Evolutionary conservation across 2,888 invertebrate species (phyloP).

Genomic region (Netelia melanura): DNA sequence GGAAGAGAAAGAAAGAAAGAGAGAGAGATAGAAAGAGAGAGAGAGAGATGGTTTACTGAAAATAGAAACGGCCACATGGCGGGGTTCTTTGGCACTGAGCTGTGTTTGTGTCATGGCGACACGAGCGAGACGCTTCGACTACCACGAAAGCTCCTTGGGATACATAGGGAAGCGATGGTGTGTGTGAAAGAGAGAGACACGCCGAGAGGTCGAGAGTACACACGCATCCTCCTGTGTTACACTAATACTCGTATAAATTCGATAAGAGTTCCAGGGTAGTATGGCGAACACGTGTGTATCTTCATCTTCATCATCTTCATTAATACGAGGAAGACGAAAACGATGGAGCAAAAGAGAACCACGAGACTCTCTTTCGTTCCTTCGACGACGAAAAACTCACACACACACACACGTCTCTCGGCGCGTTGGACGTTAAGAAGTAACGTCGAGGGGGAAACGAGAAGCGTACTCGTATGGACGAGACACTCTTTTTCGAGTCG

Average conservation of each 20-base stretch:
- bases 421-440: neutral
- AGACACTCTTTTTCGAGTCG: conserved; percentile 1
- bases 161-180: conserved; percentile 2
- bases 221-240: neutral
- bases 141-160: conserved; percentile 22
- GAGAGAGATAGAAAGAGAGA: neutral
- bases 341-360: conserved; percentile 4
- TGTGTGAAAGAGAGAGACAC: conserved; percentile 19
- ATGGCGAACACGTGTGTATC: conserved; percentile 66
- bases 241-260: neutral
- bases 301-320: conserved; percentile 39
- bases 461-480: neutral
- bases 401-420: conserved; percentile 8
- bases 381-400: conserved; percentile 14
- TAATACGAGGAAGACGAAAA: conserved; percentile 7
- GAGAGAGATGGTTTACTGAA: conserved; percentile 73
- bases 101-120: conserved; percentile 70
- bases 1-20: neutral
- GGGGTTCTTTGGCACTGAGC: conserved; percentile 79
- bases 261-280: conserved; percentile 14
- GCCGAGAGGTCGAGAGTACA: conserved; percentile 1
- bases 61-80: conserved; percentile 83
- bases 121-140: conserved; percentile 39
- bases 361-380: conserved; percentile 7
- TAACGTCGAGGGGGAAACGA: too few relatives aligned